Percentiles rank a stretch among this genome's conserved stretches.
Evolutionary conservation across 2,888 invertebrate species (phyloP).

Genomic region (Chironomus tentans): DNA sequence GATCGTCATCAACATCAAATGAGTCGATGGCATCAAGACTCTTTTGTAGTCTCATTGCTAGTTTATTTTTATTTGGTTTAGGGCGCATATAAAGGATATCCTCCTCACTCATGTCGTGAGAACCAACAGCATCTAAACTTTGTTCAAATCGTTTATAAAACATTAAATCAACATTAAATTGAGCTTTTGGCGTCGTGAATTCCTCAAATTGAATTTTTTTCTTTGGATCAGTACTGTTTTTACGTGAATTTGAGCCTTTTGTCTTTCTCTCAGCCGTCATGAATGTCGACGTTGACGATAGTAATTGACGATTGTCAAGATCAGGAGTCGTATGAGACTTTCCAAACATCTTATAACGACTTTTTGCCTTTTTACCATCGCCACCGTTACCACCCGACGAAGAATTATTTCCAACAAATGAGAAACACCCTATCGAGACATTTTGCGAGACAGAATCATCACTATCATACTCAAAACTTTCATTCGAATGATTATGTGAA

Average conservation of each 20-base stretch:
- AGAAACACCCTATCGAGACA: constrained; percentile 12
- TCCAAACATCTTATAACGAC: constrained; percentile 8
- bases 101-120: constrained; percentile 11
- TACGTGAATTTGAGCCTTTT: not conserved
- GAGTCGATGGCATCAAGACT: constrained; percentile 20
- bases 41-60: constrained; percentile 2
- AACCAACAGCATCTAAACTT: constrained; percentile 14
- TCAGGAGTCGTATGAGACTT: not conserved
- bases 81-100: constrained; percentile 16
- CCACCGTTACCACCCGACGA: too few species aligned
- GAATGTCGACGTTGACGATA: not conserved
- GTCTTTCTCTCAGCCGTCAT: not conserved
- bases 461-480: constrained; percentile 12
- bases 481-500: constrained; percentile 17
- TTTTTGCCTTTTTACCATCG: constrained; percentile 4
- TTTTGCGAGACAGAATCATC: not conserved
- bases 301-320: constrained; percentile 14
- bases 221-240: constrained; percentile 20
- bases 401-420: constrained; percentile 10
- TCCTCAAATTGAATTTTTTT: constrained; percentile 24
- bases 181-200: constrained; percentile 2
- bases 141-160: constrained; percentile 22
- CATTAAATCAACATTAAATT: constrained; percentile 9
- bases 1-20: constrained; percentile 3
- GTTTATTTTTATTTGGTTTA: constrained; percentile 13